phyloP scores from a whole-genome alignment of 2,888 invertebrate genomes.

The Proisotoma minuta region DNA sequence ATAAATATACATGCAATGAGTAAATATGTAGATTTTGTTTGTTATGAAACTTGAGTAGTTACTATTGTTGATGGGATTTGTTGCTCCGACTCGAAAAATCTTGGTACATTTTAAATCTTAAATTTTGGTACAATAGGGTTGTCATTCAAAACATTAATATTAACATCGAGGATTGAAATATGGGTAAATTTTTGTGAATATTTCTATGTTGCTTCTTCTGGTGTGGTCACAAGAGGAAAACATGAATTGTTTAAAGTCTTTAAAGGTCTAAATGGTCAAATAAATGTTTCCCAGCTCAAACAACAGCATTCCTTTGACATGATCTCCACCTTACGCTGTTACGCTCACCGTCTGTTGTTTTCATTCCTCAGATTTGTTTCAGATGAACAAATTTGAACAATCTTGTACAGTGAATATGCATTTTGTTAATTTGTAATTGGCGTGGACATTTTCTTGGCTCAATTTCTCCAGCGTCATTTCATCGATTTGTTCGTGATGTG shows the following conservation, averaged over 20 bases:
- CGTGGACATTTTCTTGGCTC: no score
- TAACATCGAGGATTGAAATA: constrained; percentile 1
- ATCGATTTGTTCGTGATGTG: no score
- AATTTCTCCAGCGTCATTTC: no score
- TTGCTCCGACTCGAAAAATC: no score
- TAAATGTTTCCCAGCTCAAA: neutral
- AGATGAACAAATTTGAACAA: neutral
- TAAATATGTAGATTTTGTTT: no score
- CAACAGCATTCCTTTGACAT: constrained; percentile 12
- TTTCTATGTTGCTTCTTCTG: neutral
- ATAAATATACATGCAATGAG: no score
- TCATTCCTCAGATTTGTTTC: constrained; percentile 5
- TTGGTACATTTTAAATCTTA: no score
- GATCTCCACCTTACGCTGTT: constrained; percentile 12
- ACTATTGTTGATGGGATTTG: no score
- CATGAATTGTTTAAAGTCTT: neutral
- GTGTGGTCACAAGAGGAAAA: neutral
- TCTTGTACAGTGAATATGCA: neutral
- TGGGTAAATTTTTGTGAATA: neutral
- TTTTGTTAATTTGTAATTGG: neutral
- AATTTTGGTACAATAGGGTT: no score
- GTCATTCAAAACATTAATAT: constrained; percentile 13
- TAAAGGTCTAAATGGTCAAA: neutral
- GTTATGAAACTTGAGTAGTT: no score
- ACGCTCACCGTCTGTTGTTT: constrained; percentile 14